These are phyloP conservation scores for Holotrichia oblita DNA, from an alignment of 1,140 invertebrate genomes.

Conservation along the genomic window DNA sequence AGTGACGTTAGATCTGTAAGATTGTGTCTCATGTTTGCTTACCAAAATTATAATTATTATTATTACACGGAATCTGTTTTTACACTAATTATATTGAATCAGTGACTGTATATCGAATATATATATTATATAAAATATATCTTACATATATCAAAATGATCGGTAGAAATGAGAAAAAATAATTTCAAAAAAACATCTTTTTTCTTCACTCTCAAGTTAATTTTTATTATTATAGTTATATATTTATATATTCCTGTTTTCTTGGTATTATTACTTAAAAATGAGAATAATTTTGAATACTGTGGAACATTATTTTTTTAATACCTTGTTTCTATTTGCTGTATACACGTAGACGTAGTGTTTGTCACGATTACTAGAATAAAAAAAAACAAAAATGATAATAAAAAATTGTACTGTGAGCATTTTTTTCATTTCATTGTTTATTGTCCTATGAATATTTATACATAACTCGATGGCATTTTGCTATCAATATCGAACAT, in stretches of 20 bases:
- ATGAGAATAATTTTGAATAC: conserved; percentile 31
- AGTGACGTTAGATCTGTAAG: conserved; percentile 46
- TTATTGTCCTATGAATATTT: neutral
- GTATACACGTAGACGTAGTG: conserved; percentile 52
- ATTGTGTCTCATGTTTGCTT: conserved; percentile 41
- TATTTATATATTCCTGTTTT: conserved; percentile 38
- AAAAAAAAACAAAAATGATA: conserved; percentile 43
- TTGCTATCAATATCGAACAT: conserved; percentile 48
- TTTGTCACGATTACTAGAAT: conserved; percentile 47
- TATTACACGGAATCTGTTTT: conserved; percentile 38
- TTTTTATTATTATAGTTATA: conserved; percentile 35
- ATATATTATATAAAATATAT: conserved; percentile 37
- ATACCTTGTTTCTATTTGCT: conserved; percentile 38
- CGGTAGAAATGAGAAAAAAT: conserved; percentile 10
- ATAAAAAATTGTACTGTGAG: conserved; percentile 51
- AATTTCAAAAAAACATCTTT: conserved; percentile 22
- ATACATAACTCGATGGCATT: conserved; percentile 54
- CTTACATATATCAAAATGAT: conserved; percentile 18
- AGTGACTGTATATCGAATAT: conserved; percentile 43
- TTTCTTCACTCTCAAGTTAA: conserved; percentile 41
- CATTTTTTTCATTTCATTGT: conserved; percentile 42
- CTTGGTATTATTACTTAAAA: conserved; percentile 23
- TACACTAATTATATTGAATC: conserved; percentile 42
- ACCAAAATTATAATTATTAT: conserved; percentile 38
- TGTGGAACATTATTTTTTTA: conserved; percentile 19